A percentile compares a stretch with the other conserved stretches of the same genome.
Evolutionary conservation across 2,888 invertebrate genomes (phyloP).

Genomic region (Hoplodrina blanda): DNA sequence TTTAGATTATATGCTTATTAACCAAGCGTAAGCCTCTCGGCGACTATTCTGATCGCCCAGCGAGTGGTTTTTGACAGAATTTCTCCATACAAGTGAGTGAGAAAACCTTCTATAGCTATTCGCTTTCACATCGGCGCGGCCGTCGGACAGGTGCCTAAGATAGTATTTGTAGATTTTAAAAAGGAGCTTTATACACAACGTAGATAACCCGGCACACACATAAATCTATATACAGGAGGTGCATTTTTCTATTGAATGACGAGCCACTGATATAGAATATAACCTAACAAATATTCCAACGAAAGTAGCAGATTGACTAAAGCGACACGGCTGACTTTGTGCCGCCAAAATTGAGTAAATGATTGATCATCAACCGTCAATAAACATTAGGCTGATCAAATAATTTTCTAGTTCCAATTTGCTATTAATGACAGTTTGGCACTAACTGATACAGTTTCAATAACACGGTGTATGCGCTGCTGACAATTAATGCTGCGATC

Average conservation of each 20-base stretch:
- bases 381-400: conserved; percentile 4
- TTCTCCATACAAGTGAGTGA: too few species aligned
- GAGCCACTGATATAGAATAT: neutral
- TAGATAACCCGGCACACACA: neutral
- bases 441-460: neutral
- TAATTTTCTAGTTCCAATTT: conserved; percentile 7
- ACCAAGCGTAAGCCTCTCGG: too few species aligned
- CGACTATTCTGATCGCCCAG: too few species aligned
- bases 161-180: neutral
- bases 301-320: neutral
- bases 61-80: too few species aligned
- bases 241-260: conserved; percentile 15
- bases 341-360: conserved; percentile 1
- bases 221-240: neutral
- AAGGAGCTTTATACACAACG: neutral
- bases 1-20: too few species aligned
- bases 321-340: neutral
- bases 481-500: conserved; percentile 21
- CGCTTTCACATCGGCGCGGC: too few species aligned
- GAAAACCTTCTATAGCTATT: too few species aligned
- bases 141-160: too few species aligned
- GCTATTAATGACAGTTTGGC: neutral
- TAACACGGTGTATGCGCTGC: neutral
- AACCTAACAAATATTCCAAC: neutral
- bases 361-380: conserved; percentile 1